Evolutionary conservation across 92 coral and sea anemone species (phyloP).

Genomic region (Muricea muricata): DNA sequence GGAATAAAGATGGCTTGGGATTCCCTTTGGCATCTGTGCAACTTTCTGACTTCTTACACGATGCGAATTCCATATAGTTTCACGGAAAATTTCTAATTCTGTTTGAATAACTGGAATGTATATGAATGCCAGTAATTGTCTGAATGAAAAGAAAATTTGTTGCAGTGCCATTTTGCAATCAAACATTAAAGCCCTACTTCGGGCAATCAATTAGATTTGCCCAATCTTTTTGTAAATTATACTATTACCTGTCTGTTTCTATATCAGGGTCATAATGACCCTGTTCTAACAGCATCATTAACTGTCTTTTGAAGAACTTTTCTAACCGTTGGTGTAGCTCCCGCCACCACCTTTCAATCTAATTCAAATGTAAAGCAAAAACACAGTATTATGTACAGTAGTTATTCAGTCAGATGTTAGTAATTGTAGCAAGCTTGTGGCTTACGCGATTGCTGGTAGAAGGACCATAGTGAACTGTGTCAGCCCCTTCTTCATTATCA

Average conservation of each 20-base stretch:
- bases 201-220: neutral
- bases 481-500: slow-evolving; percentile 29
- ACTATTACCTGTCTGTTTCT: neutral
- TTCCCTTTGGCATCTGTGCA: slow-evolving; percentile 7
- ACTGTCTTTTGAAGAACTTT: slow-evolving; percentile 12
- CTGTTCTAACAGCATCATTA: slow-evolving; percentile 16
- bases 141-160: neutral
- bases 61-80: neutral
- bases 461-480: slow-evolving; percentile 67
- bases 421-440: slow-evolving; percentile 16
- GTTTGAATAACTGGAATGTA: neutral
- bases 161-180: neutral
- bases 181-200: neutral
- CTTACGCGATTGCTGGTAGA: slow-evolving; percentile 57
- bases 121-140: neutral
- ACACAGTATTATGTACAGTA: too few relatives aligned
- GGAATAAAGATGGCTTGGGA: neutral
- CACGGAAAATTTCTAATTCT: neutral
- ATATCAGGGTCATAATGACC: slow-evolving; percentile 10
- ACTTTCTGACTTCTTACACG: neutral
- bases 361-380: neutral
- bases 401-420: neutral
- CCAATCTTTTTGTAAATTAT: neutral
- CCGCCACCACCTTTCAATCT: slow-evolving; percentile 1
- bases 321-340: slow-evolving; percentile 1